Evolutionary conservation across 2,888 invertebrate species (phyloP).

Genomic region (Escarpia spicata): DNA sequence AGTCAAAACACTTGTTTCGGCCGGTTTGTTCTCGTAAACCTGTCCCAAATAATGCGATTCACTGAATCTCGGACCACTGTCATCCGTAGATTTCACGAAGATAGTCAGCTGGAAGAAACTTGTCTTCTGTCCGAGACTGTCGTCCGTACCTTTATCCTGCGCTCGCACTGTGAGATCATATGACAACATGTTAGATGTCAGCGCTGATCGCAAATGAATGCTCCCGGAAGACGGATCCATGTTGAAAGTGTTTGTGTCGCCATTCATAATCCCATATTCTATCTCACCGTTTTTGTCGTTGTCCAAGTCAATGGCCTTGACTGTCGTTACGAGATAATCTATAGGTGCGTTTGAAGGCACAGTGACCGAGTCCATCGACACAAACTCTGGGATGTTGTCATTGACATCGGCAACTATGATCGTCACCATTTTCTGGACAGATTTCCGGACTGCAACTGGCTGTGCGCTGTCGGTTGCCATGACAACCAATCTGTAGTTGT

Average conservation of each 20-base stretch:
- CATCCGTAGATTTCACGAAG: constrained; percentile 30
- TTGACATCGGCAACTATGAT: constrained; percentile 89
- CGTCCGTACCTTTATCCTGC: constrained; percentile 30
- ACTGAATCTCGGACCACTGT: constrained; percentile 68
- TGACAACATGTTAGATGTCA: constrained; percentile 25
- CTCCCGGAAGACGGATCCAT: constrained; percentile 35
- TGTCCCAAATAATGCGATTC: constrained; percentile 76
- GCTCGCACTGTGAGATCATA: constrained; percentile 33
- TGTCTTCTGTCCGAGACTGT: constrained; percentile 30
- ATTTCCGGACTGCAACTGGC: constrained; percentile 77
- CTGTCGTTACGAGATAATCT: constrained; percentile 68
- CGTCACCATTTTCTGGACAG: constrained; percentile 88
- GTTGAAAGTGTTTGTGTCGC: constrained; percentile 31
- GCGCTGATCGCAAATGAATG: constrained; percentile 28
- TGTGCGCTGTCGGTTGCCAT: constrained; percentile 90
- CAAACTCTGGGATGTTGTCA: constrained; percentile 88
- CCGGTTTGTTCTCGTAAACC: constrained; percentile 88
- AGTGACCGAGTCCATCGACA: constrained; percentile 80
- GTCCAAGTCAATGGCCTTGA: constrained; percentile 87
- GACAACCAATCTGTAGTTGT: constrained; percentile 87
- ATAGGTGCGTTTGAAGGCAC: constrained; percentile 67
- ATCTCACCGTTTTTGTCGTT: constrained; percentile 91
- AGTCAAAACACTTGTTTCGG: constrained; percentile 85
- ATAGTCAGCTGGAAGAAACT: constrained; percentile 34
- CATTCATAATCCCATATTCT: constrained; percentile 74